Evolutionary conservation across 2,113 vertebrate genomes (phyloP).

Genomic region (Salvator merianae): DNA sequence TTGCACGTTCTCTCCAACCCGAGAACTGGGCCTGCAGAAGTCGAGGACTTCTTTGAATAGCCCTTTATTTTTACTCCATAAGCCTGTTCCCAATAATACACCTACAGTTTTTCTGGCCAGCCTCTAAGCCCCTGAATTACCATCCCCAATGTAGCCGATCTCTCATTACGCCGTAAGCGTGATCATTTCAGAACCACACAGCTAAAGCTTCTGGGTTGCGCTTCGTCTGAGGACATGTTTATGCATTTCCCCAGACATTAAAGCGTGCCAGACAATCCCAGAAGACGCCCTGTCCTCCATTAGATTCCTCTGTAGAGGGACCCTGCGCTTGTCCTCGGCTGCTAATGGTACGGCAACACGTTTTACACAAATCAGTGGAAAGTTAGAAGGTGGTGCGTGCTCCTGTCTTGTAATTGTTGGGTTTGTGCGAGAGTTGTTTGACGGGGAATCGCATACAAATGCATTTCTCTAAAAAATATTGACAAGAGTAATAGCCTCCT

Average conservation of each 20-base stretch:
- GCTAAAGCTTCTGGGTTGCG: not conserved
- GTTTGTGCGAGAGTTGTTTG: not conserved
- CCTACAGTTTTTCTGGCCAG: not conserved
- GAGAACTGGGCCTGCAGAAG: not conserved
- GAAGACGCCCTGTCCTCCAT: not conserved
- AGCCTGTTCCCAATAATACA: not conserved
- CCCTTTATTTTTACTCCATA: not conserved
- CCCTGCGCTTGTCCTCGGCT: not conserved
- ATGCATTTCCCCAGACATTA: not conserved
- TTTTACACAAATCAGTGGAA: not conserved
- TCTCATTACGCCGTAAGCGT: no score
- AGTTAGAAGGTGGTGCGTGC: not conserved
- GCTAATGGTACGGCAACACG: not conserved
- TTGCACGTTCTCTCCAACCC: not conserved
- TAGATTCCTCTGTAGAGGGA: not conserved
- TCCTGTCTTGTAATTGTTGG: conserved; percentile 4
- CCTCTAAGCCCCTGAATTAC: no score
- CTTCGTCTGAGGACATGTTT: not conserved
- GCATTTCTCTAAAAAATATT: conserved; percentile 19
- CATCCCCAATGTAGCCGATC: not conserved
- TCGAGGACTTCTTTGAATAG: not conserved
- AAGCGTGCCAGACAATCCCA: not conserved
- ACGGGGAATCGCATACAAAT: conserved; percentile 3
- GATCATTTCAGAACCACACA: not conserved
- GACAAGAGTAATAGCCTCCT: conserved; percentile 25